phyloP scores from a whole-genome alignment of 2,797 vertebrate genomes.

The Rhinoraja longicauda region DNA sequence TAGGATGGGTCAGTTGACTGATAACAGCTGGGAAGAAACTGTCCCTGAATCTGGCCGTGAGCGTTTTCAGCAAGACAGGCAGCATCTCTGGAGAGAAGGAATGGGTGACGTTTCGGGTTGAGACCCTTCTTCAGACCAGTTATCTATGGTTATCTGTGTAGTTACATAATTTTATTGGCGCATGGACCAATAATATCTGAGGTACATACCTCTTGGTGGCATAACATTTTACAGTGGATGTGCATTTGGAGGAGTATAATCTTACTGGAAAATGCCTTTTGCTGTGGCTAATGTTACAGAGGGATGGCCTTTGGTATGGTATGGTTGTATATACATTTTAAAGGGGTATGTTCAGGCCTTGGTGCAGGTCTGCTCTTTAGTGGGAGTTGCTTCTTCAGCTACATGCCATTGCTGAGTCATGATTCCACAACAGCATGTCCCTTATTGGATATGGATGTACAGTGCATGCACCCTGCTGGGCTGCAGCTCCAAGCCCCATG shows the following conservation, averaged over 20 bases:
- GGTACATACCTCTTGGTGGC: not conserved
- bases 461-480: not conserved
- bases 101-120: too few species aligned
- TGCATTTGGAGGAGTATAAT: not conserved
- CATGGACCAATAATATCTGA: not conserved
- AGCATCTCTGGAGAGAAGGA: too few species aligned
- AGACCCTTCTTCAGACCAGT: too few species aligned
- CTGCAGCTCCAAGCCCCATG: not conserved
- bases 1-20: too few species aligned
- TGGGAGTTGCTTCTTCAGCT: not conserved
- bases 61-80: too few species aligned
- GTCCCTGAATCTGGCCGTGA: too few species aligned
- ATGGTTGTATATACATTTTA: not conserved
- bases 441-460: not conserved
- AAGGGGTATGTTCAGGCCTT: not conserved
- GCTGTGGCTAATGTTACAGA: not conserved
- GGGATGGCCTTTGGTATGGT: not conserved
- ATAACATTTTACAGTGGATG: not conserved
- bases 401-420: not conserved
- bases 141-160: too few species aligned
- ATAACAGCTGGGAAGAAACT: too few species aligned
- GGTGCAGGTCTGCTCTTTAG: not conserved
- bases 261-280: not conserved
- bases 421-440: not conserved
- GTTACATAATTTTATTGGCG: not conserved